These are phyloP conservation scores for Chloroclystis v-ata DNA, from an alignment of 2,888 invertebrate species.

Conservation along the genomic window DNA sequence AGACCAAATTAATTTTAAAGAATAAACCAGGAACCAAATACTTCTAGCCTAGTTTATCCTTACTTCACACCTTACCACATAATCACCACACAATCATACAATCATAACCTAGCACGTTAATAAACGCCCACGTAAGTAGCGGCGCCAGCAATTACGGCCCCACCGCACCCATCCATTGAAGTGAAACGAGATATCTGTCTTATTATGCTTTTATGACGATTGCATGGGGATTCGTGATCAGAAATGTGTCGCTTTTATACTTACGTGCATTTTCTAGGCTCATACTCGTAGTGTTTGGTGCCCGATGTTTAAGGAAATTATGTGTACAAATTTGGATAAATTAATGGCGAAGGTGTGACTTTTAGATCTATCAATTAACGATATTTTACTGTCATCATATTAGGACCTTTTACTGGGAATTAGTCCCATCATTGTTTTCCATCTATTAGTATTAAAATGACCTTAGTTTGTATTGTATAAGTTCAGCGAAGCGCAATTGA, in stretches of 20 bases:
- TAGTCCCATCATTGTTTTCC: no score
- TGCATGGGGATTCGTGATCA: slow-evolving; percentile 2
- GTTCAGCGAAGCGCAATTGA: neutral
- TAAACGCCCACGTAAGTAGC: slow-evolving; percentile 14
- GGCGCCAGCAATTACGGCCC: slow-evolving; percentile 18
- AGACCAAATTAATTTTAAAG: no score
- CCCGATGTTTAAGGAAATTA: no score
- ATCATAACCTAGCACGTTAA: slow-evolving; percentile 6
- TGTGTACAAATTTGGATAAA: no score
- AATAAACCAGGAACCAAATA: no score
- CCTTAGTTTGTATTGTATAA: neutral
- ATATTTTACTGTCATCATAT: no score
- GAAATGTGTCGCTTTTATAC: neutral
- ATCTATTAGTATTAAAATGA: neutral
- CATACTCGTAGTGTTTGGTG: no score
- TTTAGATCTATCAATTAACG: no score
- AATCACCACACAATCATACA: neutral
- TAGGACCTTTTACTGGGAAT: no score
- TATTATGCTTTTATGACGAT: slow-evolving; percentile 17
- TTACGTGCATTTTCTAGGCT: no score
- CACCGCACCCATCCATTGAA: slow-evolving; percentile 11
- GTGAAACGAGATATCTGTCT: slow-evolving; percentile 13
- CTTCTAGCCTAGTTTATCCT: no score
- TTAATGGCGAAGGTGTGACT: no score
- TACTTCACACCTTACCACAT: neutral